Percentiles rank a stretch among this genome's conserved stretches.
Conservation (phyloP, 2,888 invertebrate genomes). For the Eupithecia tripunctaria region DNA sequence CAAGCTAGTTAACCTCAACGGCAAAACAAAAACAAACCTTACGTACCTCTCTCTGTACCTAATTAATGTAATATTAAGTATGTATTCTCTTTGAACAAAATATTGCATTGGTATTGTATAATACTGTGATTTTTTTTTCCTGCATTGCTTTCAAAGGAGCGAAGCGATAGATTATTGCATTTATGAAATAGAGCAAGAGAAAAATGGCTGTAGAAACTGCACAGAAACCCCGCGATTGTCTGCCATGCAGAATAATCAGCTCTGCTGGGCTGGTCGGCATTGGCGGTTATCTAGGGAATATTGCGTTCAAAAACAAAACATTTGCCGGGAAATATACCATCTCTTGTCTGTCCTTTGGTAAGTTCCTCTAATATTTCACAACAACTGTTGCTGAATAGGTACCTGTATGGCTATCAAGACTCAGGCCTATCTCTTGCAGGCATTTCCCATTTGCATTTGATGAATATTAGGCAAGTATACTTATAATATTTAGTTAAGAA, state of each 20-base stretch:
- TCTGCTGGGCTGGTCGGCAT: constrained; percentile 86
- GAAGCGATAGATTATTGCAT: not conserved
- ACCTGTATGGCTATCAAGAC: not conserved
- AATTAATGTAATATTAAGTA: too few relatives aligned
- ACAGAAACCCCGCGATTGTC: constrained; percentile 81
- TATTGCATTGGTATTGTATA: not conserved
- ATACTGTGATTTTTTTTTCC: not conserved
- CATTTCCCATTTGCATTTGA: not conserved
- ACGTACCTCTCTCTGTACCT: too few relatives aligned
- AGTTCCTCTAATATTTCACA: constrained; percentile 33
- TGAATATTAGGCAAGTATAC: not conserved
- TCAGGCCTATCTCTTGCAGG: not conserved
- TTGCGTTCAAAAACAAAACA: constrained; percentile 81
- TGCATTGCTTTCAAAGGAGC: not conserved
- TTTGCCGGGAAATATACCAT: constrained; percentile 74
- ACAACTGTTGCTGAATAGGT: not conserved
- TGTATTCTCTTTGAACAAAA: too few relatives aligned
- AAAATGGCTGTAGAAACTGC: constrained; percentile 64
- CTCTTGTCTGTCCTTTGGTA: constrained; percentile 79
- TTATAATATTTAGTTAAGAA: too few relatives aligned
- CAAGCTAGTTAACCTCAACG: not conserved
- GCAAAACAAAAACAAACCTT: not conserved
- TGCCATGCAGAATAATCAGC: constrained; percentile 85
- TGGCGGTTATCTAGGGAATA: constrained; percentile 84
- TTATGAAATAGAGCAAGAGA: not conserved